Base-by-base conservation (phyloP, 2,888 invertebrate species). In the Aleiodes leptofemur region DNA sequence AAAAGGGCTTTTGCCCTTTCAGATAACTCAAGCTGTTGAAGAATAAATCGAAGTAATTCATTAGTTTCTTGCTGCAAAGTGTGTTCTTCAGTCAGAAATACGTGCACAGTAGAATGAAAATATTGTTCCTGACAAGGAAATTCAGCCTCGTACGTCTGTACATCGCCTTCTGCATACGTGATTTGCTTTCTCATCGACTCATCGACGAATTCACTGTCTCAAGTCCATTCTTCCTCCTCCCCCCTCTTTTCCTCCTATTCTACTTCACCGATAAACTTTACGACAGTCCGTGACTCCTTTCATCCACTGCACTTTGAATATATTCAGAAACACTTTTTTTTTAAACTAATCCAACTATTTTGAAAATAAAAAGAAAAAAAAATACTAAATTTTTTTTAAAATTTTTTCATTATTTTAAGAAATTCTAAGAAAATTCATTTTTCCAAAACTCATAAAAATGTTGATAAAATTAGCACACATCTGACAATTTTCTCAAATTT, bases 171-270 rank as follows among this genome's bases (percentile, higher is more conserved):
- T 70, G 57, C 57, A 43, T 70, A 57, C 48, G 48, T 70, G 70
- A 70, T 70, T 70, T 29, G 56, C 48, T 57, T 70, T 48, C 51
- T 57, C 70, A 70, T 70, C 43, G 56, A 38, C 56, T 70, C 69
- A 70, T 70, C 56, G 57, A 57, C 70, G n/a, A 9, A 61, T 61
- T 16, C 61, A 61, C 61, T 43, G 16, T 38, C 61, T 43, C 43
- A 7, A 43, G 8, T 29, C 57, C 31, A 9, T n/a, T 38, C 23
- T 23, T 2, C 23, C 61, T 7, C 9, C 61, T 38, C 7, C 9
- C 31, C 55, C 48, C 29, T 14, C 16, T 34, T n/a, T 34, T 38
- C 55, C n/a, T 9, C 11, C 38, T 34, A 29, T 34, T 38, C 55
- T 29, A 16, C 11, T 16, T 38, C 55, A 70, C 13, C 43, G 38